Percentiles rank a stretch among this genome's conserved stretches.
Conservation (phyloP, 2,888 invertebrate species). For the Podabrus alpinus region DNA sequence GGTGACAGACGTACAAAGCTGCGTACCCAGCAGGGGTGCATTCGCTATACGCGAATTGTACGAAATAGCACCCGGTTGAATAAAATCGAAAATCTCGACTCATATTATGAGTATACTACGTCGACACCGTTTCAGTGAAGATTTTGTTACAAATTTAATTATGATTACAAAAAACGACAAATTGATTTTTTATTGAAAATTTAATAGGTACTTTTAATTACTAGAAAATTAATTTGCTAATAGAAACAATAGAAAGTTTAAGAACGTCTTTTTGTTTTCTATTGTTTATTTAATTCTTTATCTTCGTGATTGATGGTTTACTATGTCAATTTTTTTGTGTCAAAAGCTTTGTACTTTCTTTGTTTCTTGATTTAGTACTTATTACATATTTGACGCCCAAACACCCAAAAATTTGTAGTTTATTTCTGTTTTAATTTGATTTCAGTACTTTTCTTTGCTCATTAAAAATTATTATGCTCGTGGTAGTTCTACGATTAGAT, state of each 20-base stretch:
- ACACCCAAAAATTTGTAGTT: too few relatives aligned
- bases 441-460: too few relatives aligned
- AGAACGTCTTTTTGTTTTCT: neutral
- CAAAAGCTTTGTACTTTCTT: too few relatives aligned
- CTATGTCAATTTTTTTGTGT: too few relatives aligned
- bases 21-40: conserved; percentile 48
- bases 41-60: conserved; percentile 37
- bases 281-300: neutral
- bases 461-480: too few relatives aligned
- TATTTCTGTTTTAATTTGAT: too few relatives aligned
- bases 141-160: neutral
- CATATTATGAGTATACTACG: neutral
- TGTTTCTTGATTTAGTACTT: too few relatives aligned
- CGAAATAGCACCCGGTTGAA: conserved; percentile 28
- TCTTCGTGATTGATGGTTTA: neutral
- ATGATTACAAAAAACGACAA: neutral
- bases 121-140: neutral
- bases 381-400: too few relatives aligned
- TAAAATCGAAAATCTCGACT: neutral
- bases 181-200: neutral
- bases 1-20: conserved; percentile 52
- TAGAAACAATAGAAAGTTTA: neutral
- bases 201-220: neutral
- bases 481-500: too few relatives aligned
- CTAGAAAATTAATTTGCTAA: neutral